Percentiles rank a stretch among this genome's conserved stretches.
Evolutionary conservation across 2,888 invertebrate genomes (phyloP).

Genomic region (Hermaeophaga mercurialis): DNA sequence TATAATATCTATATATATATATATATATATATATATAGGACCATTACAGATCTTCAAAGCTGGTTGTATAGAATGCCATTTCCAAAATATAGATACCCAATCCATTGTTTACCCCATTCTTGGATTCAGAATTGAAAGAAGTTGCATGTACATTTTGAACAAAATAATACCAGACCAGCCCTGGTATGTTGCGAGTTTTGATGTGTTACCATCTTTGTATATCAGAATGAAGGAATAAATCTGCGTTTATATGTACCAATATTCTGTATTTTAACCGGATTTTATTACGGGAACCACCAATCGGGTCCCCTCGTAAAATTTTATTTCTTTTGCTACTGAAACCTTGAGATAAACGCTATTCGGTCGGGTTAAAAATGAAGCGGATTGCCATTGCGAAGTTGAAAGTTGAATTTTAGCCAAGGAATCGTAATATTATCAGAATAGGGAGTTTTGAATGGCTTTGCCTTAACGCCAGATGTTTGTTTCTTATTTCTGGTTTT

Average conservation of each 20-base stretch:
- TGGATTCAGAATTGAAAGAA: too few species aligned
- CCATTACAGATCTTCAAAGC: too few species aligned
- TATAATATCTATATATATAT: too few species aligned
- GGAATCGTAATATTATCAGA: background rate
- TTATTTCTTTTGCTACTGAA: conserved; percentile 15
- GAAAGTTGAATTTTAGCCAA: background rate
- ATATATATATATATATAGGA: too few species aligned
- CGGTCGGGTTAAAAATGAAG: background rate
- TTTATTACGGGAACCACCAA: conserved; percentile 19
- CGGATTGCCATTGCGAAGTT: background rate
- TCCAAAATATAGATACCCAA: too few species aligned
- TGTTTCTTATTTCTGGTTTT: too few species aligned
- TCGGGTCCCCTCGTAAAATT: conserved; percentile 11
- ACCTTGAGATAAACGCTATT: conserved; percentile 12
- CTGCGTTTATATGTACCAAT: conserved; percentile 20
- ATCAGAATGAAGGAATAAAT: conserved; percentile 25
- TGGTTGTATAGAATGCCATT: too few species aligned
- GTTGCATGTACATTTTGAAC: too few species aligned
- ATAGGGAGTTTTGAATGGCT: background rate
- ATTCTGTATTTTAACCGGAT: conserved; percentile 24
- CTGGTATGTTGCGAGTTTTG: conserved; percentile 5
- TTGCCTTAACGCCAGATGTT: too few species aligned
- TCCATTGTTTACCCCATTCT: too few species aligned
- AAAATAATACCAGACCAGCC: too few species aligned
- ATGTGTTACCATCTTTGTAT: conserved; percentile 30